A percentile compares a stretch with the other conserved stretches of the same genome.
Conservation (phyloP, 2,888 invertebrate genomes). For the Spisula solida region DNA sequence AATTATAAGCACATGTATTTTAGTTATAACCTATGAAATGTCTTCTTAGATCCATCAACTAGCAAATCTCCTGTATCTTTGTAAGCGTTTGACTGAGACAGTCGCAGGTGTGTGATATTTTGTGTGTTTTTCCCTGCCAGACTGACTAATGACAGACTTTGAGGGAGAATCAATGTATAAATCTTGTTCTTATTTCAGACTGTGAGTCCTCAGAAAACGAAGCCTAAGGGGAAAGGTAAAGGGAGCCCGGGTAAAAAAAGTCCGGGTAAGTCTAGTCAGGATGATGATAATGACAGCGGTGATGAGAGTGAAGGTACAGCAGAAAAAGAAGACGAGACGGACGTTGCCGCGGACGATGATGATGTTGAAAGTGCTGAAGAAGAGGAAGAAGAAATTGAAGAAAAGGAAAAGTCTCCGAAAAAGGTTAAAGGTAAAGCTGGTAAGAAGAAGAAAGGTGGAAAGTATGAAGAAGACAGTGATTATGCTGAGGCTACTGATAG, state of each 20-base stretch:
- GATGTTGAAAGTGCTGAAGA: constrained; percentile 64
- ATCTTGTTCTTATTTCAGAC: constrained; percentile 23
- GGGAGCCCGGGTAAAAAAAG: background rate
- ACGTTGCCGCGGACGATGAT: constrained; percentile 48
- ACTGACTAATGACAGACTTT: no score
- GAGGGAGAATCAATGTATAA: no score
- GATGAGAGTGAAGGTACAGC: constrained; percentile 50
- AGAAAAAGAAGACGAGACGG: constrained; percentile 55
- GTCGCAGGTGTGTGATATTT: no score
- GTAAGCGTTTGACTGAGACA: no score
- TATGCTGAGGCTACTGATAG: constrained; percentile 53
- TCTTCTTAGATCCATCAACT: no score
- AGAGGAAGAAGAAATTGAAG: constrained; percentile 37
- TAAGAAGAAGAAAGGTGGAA: constrained; percentile 63
- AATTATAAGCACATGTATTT: no score
- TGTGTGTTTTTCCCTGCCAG: no score
- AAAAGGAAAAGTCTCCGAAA: constrained; percentile 24
- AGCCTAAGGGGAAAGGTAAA: constrained; percentile 16
- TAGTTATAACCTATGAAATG: no score
- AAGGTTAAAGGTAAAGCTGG: constrained; percentile 48
- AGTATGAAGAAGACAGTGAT: constrained; percentile 61
- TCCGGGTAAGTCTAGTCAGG: constrained; percentile 30
- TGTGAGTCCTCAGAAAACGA: constrained; percentile 13
- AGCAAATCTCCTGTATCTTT: no score
- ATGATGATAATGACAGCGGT: background rate